phyloP scores from a whole-genome alignment of 2,797 vertebrate genomes.

The Rhynchotus rufescens region DNA sequence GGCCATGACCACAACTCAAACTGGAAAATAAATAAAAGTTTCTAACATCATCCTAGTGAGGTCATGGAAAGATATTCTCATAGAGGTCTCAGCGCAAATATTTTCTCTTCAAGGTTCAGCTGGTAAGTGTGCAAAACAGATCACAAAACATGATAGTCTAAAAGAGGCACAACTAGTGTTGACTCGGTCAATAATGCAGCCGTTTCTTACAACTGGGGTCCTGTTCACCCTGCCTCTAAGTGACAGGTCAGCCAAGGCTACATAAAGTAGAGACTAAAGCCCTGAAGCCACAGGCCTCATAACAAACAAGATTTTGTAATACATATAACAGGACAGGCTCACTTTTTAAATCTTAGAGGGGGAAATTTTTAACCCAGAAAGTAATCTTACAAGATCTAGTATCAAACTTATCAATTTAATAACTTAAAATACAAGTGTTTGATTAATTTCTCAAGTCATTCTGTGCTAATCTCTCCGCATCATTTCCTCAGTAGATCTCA shows the following conservation, averaged over 20 bases:
- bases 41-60: background rate
- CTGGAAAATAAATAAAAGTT: background rate
- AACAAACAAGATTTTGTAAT: background rate
- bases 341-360: background rate
- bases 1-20: background rate
- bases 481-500: background rate
- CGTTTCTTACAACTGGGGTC: background rate
- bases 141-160: background rate
- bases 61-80: background rate
- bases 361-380: background rate
- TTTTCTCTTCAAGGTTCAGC: background rate
- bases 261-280: background rate
- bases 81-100: background rate
- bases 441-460: background rate
- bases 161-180: background rate
- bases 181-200: background rate
- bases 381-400: background rate
- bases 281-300: background rate
- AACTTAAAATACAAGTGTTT: background rate
- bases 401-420: background rate
- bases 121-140: background rate
- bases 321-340: background rate
- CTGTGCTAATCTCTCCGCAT: background rate
- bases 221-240: background rate
- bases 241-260: background rate